phyloP scores from a whole-genome alignment of 2,113 vertebrate species.

The Gymnocephalus cernua region DNA sequence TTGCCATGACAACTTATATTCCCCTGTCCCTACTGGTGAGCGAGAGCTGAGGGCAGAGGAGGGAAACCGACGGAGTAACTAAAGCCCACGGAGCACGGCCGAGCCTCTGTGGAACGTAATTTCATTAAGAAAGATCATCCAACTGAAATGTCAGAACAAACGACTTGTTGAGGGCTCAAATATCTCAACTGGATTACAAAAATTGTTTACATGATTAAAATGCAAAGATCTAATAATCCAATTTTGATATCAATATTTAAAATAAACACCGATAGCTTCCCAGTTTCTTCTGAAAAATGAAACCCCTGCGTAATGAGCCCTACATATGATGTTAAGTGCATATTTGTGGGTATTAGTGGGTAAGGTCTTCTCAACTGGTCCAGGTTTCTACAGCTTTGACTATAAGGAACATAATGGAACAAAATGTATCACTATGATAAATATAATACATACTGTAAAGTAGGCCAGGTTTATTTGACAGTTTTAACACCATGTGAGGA shows the following conservation, averaged over 20 bases:
- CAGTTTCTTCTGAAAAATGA: no score
- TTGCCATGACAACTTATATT: conserved; percentile 56
- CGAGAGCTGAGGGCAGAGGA: neutral
- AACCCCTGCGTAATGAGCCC: neutral
- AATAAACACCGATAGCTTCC: neutral
- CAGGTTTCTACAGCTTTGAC: neutral
- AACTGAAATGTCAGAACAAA: conserved; percentile 36
- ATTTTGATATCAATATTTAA: neutral
- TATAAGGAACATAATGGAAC: neutral
- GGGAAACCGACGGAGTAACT: conserved; percentile 20
- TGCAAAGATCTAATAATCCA: neutral
- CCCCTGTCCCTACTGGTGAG: neutral
- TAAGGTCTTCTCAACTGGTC: neutral
- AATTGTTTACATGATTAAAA: neutral
- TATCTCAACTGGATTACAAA: conserved; percentile 3
- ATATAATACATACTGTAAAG: neutral
- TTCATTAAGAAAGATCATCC: conserved; percentile 39
- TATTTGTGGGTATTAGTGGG: neutral
- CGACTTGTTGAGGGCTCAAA: neutral
- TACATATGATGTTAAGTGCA: neutral
- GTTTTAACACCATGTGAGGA: conserved; percentile 31
- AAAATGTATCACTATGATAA: neutral
- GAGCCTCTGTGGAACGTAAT: conserved; percentile 38
- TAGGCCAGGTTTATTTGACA: conserved; percentile 28
- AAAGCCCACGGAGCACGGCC: conserved; percentile 26